Percentiles rank a stretch among this genome's conserved stretches.
Evolutionary conservation across 2,888 invertebrate genomes (phyloP).

Genomic region (Eutolmus rufibarbis): DNA sequence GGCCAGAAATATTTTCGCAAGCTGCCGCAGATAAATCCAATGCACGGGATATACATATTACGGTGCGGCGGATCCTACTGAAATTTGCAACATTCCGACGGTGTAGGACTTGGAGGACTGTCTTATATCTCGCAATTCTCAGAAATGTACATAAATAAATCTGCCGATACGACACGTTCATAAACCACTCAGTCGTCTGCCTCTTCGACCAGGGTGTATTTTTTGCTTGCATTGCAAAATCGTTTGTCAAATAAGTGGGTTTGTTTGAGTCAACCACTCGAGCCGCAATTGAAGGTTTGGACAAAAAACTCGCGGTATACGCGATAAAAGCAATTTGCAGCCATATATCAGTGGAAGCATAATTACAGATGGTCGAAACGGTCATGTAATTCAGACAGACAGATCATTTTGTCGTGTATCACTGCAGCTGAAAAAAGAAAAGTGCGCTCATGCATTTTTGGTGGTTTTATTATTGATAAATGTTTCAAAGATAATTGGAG

Average conservation of each 20-base stretch:
- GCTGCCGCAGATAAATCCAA: neutral
- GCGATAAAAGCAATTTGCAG: neutral
- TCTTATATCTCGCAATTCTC: neutral
- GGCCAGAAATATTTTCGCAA: neutral
- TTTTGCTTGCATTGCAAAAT: neutral
- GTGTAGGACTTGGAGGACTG: conserved; percentile 1
- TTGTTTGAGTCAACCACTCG: neutral
- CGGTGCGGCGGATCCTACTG: neutral
- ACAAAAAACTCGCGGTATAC: neutral
- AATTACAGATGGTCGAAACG: neutral
- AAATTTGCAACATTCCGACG: neutral
- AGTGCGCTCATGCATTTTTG: neutral
- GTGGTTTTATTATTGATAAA: neutral
- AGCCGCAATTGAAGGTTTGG: neutral
- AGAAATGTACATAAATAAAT: conserved; percentile 4
- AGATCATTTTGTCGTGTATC: conserved; percentile 18
- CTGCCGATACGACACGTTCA: neutral
- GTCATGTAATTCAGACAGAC: neutral
- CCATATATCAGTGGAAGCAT: neutral
- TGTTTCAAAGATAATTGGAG: neutral
- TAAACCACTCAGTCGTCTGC: conserved; percentile 7
- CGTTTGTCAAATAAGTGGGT: conserved; percentile 16
- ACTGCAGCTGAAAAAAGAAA: neutral
- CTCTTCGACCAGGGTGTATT: neutral
- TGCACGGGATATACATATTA: neutral